Conservation (phyloP, 2,797 vertebrate species). For the Harpagifer antarcticus region DNA sequence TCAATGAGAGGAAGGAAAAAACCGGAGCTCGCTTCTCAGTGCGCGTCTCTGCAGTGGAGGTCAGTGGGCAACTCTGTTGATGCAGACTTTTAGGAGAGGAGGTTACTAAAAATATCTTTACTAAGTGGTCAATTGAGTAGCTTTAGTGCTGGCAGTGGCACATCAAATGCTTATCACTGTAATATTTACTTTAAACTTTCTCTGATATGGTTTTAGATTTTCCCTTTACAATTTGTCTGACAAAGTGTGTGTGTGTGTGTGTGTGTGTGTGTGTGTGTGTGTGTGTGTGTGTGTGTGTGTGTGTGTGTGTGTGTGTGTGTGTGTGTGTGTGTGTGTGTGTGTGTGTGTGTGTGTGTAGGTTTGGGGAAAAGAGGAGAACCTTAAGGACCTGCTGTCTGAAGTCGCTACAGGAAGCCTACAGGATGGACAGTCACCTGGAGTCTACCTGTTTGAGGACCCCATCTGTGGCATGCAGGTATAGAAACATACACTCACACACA, state of each 20-base stretch:
- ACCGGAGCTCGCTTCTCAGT: constrained; percentile 97
- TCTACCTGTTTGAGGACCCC: constrained; percentile 98
- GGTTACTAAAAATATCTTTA: not conserved
- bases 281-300: constrained; percentile 79
- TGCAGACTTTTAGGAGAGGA: constrained; percentile 10
- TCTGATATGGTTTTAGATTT: not conserved
- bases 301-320: constrained; percentile 44
- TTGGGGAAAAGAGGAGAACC: constrained; percentile 97
- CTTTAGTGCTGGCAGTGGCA: not conserved
- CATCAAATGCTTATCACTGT: not conserved
- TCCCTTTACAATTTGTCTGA: not conserved
- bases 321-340: constrained; percentile 8
- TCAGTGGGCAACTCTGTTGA: constrained; percentile 55
- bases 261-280: constrained; percentile 17
- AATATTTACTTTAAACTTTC: not conserved
- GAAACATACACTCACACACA: constrained; percentile 1
- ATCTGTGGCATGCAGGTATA: constrained; percentile 98
- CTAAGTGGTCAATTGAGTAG: not conserved
- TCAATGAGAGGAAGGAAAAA: constrained; percentile 97
- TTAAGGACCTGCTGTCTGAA: constrained; percentile 94
- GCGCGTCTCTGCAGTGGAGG: constrained; percentile 96
- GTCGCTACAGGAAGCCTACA: constrained; percentile 97
- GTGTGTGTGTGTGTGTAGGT: constrained; percentile 74
- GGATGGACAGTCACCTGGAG: constrained; percentile 97
- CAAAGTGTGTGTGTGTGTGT: not conserved